Evolutionary conservation across 2,888 invertebrate genomes (phyloP).

Genomic region (Volucella bombylans): DNA sequence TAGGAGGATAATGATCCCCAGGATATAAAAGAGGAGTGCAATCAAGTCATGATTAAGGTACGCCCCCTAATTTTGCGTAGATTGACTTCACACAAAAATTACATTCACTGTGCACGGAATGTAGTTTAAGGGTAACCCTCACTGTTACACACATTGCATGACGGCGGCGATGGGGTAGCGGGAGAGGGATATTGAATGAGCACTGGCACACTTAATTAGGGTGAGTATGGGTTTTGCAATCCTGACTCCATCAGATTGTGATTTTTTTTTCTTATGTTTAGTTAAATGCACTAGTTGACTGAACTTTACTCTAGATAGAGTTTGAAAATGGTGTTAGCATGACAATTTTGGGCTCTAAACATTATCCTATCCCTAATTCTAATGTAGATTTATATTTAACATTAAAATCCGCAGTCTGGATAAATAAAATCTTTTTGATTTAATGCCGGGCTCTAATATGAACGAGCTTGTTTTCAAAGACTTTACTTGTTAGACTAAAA

Average conservation of each 20-base stretch:
- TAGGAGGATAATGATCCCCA: conserved; percentile 71
- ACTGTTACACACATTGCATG: conserved; percentile 17
- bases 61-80: conserved; percentile 77
- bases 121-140: conserved; percentile 50
- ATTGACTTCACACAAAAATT: conserved; percentile 75
- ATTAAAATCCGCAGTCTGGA: no score
- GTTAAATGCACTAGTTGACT: conserved; percentile 37
- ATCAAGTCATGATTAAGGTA: conserved; percentile 81
- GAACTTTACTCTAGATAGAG: conserved; percentile 33
- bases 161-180: conserved; percentile 30
- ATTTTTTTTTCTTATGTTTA: conserved; percentile 19
- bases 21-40: conserved; percentile 76
- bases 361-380: no score
- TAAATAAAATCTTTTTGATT: no score
- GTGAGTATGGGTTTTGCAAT: conserved; percentile 59
- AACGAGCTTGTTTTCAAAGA: no score
- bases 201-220: conserved; percentile 67
- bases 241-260: conserved; percentile 24
- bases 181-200: conserved; percentile 48
- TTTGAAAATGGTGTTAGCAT: no score
- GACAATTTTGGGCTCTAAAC: no score
- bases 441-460: no score
- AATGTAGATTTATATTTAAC: no score
- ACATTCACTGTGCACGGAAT: conserved; percentile 74
- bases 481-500: no score